phyloP scores from a whole-genome alignment of 30 jellyfish, hydroid and myxozoan genomes.

The Clytia hemisphaerica region DNA sequence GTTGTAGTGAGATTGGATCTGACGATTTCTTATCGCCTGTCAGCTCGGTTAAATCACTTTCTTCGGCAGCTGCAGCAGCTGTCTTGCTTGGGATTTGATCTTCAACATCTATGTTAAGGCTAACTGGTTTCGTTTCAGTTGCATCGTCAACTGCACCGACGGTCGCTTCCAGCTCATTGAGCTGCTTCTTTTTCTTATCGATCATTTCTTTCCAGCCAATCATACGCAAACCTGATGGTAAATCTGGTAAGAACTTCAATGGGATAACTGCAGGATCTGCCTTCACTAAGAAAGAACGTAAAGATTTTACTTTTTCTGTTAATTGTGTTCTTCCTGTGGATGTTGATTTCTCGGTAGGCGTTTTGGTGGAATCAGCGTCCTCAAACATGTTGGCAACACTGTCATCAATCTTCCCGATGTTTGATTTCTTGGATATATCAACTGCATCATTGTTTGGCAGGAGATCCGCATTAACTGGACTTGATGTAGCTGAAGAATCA shows the following conservation, averaged over 20 bases:
- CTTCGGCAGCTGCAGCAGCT: conserved; percentile 15
- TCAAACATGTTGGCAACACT: too few relatives aligned
- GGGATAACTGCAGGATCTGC: conserved; percentile 79
- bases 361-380: too few relatives aligned
- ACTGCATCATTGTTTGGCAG: too few relatives aligned
- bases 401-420: too few relatives aligned
- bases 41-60: not conserved
- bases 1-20: conserved; percentile 3
- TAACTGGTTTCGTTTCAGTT: conserved; percentile 53
- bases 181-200: conserved; percentile 63
- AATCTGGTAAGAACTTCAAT: conserved; percentile 58
- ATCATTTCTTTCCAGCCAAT: conserved; percentile 94
- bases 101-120: conserved; percentile 67
- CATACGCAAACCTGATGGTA: conserved; percentile 95
- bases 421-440: too few relatives aligned
- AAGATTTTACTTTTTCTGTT: conserved; percentile 61
- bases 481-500: too few relatives aligned
- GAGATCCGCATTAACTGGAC: too few relatives aligned
- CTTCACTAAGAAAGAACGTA: conserved; percentile 50
- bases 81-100: conserved; percentile 26
- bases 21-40: not conserved
- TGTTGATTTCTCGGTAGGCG: too few relatives aligned
- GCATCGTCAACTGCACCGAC: conserved; percentile 9
- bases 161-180: conserved; percentile 45
- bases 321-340: too few relatives aligned